Conservation (phyloP, 2,888 invertebrate species). For the Antitype chi region DNA sequence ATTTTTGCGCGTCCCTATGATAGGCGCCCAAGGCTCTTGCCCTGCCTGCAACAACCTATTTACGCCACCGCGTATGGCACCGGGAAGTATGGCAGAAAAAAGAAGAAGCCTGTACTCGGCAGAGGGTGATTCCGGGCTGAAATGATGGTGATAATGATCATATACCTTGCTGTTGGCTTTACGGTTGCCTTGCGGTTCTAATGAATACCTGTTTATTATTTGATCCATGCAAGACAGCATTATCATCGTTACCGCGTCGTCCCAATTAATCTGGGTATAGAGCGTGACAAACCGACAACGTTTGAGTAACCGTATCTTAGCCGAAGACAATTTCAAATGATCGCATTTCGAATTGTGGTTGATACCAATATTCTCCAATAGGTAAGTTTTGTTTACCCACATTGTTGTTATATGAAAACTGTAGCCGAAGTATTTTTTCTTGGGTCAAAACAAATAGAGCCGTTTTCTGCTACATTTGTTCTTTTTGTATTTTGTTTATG, state of each 20-base stretch:
- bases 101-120: too few relatives aligned
- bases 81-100: too few relatives aligned
- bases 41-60: too few relatives aligned
- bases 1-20: too few relatives aligned
- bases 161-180: neutral
- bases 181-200: neutral
- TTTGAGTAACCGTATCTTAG: neutral
- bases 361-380: neutral
- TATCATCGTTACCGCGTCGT: neutral
- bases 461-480: constrained; percentile 41
- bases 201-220: constrained; percentile 1
- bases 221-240: neutral
- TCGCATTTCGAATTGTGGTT: constrained; percentile 7
- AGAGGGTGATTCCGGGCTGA: too few relatives aligned
- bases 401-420: constrained; percentile 4
- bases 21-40: too few relatives aligned
- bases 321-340: neutral
- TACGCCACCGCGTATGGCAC: too few relatives aligned
- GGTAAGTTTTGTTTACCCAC: neutral
- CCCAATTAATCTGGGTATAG: constrained; percentile 7
- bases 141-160: too few relatives aligned
- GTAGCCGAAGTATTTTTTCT: constrained; percentile 1
- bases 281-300: neutral
- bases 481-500: constrained; percentile 58
- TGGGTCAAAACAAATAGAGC: constrained; percentile 45